Percentiles rank a stretch among this genome's conserved stretches.
Conservation (phyloP, 1,140 invertebrate species). For the Drosophila tropicalis region DNA sequence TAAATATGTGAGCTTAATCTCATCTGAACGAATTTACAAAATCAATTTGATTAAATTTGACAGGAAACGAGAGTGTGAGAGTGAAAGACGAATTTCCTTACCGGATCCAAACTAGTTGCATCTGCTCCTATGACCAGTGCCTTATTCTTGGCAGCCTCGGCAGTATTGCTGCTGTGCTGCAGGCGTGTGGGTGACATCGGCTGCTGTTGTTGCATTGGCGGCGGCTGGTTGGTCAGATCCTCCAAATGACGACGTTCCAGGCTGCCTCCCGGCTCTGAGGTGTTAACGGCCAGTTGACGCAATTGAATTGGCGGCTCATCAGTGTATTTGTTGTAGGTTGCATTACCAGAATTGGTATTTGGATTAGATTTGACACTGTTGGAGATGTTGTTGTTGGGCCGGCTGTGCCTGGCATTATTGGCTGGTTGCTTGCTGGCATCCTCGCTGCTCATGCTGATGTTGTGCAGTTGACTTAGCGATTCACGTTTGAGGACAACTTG, state of each 20-base stretch:
- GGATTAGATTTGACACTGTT: conserved; percentile 52
- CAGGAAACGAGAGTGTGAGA: not conserved
- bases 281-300: conserved; percentile 53
- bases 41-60: not conserved
- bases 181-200: conserved; percentile 69
- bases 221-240: conserved; percentile 70
- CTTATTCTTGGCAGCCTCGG: conserved; percentile 83
- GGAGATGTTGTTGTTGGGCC: conserved; percentile 53
- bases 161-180: conserved; percentile 50
- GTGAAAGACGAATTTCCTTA: conserved; percentile 80
- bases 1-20: not conserved
- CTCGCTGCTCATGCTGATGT: conserved; percentile 46
- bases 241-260: conserved; percentile 70
- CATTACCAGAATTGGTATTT: conserved; percentile 53
- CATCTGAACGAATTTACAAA: not conserved
- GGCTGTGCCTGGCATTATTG: conserved; percentile 38
- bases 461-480: conserved; percentile 84
- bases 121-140: conserved; percentile 89
- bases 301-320: conserved; percentile 76
- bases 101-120: conserved; percentile 87
- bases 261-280: conserved; percentile 38
- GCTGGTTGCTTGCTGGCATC: conserved; percentile 45
- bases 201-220: conserved; percentile 36
- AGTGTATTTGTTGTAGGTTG: conserved; percentile 81
- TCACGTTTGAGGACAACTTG: conserved; percentile 81